Evolutionary conservation across 2,113 vertebrate species (phyloP), one percentile per base, ranked within the genome.

Genomic region (Megaleporinus macrocephalus): DNA sequence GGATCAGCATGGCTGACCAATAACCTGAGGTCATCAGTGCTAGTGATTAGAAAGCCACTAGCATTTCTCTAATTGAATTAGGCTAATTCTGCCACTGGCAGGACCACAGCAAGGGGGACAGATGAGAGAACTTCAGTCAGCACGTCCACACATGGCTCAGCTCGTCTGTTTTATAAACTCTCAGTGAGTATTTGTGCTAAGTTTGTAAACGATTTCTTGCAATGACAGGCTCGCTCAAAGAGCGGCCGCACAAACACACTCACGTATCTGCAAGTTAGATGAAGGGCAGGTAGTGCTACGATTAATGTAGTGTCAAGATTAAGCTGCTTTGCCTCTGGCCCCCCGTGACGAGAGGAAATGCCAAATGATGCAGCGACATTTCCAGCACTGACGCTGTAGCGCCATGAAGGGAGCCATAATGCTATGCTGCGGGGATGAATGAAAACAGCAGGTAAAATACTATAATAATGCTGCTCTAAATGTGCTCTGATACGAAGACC

Each of bases 281-380:
- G 61, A 73, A 72, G 15, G 5, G 44, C 51, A 73, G 68, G n/a
- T 62, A 41, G 22, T 75, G 41, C 12, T 66, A 65, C 65, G 74
- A 78, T 73, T 80, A 15, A 24, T 53, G 11, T 65, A 70, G 72
- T 62, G 73, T 78, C 72, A 81, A 36, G 74, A 82, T 82, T 78
- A 86, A 84, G 76, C 53, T 78, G 84, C 63, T 79, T 63, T 84
- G 76, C 73, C 49, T 81, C 83, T 82, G 63, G 72, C 53, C 57
- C 82, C 85, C 88, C 81, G 85, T 66, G 57, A 86, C 87, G 87
- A 63, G 66, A 80, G 68, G 13, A 89, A 89, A 89, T 86, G 85
- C 65, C 86, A 88, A 81, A 86, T 83, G 66, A 78, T 83, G 44
- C 12, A 20, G 0, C 79, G 78, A 53, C 80, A 83, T 89, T 89